phyloP scores from a whole-genome alignment of 2,888 invertebrate species.

The Epinotia brunnichana region DNA sequence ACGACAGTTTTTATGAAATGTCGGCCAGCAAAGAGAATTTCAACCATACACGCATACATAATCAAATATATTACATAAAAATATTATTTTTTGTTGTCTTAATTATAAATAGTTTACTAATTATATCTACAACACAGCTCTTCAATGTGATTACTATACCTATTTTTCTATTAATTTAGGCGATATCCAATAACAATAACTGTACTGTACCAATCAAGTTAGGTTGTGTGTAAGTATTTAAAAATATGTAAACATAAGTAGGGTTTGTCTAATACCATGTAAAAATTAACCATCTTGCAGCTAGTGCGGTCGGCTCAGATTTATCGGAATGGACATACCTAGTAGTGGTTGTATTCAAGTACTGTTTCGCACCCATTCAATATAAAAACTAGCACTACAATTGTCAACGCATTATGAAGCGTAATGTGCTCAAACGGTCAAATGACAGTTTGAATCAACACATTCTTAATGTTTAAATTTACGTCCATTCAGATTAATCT shows the following conservation, averaged over 20 bases:
- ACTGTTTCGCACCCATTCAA: not conserved
- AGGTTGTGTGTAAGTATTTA: constrained; percentile 12
- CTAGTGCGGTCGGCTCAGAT: constrained; percentile 20
- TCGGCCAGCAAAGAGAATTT: too few relatives aligned
- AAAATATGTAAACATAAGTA: constrained; percentile 16
- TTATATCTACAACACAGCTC: constrained; percentile 59
- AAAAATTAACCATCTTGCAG: constrained; percentile 15
- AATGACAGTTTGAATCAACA: not conserved
- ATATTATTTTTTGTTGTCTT: not conserved
- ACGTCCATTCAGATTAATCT: not conserved
- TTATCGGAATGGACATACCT: not conserved
- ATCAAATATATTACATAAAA: too few relatives aligned
- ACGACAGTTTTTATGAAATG: too few relatives aligned
- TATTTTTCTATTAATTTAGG: constrained; percentile 58
- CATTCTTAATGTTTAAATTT: not conserved
- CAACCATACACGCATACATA: too few relatives aligned
- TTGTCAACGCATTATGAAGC: too few relatives aligned
- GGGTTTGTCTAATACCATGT: not conserved
- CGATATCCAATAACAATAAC: constrained; percentile 16
- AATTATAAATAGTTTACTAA: not conserved
- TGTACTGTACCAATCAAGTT: constrained; percentile 22
- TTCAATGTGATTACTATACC: constrained; percentile 56
- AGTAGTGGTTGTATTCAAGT: not conserved
- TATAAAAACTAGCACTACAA: not conserved
- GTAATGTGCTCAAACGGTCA: not conserved